Conservation (phyloP, 2,888 invertebrate species). For the Portevinia maculata region DNA sequence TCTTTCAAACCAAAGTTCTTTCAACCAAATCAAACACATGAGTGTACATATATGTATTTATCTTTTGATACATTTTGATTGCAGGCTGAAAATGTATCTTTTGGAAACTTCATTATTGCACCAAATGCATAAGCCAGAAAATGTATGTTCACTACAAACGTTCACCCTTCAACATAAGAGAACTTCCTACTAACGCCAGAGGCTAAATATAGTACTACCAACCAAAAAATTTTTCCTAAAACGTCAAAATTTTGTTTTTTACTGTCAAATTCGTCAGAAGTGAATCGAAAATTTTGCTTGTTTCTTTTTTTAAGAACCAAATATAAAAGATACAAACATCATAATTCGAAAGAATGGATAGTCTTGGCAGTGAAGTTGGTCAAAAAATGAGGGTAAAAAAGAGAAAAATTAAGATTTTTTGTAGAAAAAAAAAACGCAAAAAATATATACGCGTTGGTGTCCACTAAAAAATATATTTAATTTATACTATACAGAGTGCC, state of each 20-base stretch:
- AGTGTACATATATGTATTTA: no score
- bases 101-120: no score
- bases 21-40: no score
- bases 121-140: no score
- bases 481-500: slow-evolving; percentile 88
- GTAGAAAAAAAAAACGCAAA: slow-evolving; percentile 74
- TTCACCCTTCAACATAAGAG: not conserved
- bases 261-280: slow-evolving; percentile 36
- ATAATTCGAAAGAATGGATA: slow-evolving; percentile 85
- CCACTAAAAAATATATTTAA: slow-evolving; percentile 29
- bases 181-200: slow-evolving; percentile 16
- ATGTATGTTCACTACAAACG: not conserved
- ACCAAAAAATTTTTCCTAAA: slow-evolving; percentile 10
- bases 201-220: not conserved
- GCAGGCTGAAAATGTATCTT: no score
- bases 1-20: no score
- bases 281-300: slow-evolving; percentile 13
- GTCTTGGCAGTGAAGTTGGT: slow-evolving; percentile 92
- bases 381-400: slow-evolving; percentile 91
- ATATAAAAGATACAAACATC: slow-evolving; percentile 11
- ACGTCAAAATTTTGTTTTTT: slow-evolving; percentile 60
- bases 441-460: not conserved
- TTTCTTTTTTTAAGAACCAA: slow-evolving; percentile 16
- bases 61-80: no score
- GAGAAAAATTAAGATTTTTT: slow-evolving; percentile 27